Evolutionary conservation across 2,888 invertebrate species (phyloP).

Genomic region (Physocephala rufipes): DNA sequence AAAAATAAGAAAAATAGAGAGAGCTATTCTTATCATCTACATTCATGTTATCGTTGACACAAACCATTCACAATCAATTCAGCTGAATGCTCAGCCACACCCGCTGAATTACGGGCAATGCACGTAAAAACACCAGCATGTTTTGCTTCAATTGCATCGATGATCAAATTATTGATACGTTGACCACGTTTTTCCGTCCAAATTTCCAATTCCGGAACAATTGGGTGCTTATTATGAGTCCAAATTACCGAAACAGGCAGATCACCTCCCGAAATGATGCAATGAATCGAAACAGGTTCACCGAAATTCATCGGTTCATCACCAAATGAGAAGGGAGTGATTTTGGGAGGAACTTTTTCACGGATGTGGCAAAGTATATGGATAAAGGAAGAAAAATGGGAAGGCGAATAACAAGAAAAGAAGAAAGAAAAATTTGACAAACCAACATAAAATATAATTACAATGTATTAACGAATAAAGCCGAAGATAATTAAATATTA

Average conservation of each 20-base stretch:
- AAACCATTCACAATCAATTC: slow-evolving; percentile 79
- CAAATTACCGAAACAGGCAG: slow-evolving; percentile 80
- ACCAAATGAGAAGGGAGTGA: slow-evolving; percentile 80
- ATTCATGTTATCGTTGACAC: slow-evolving; percentile 49
- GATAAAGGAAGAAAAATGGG: slow-evolving; percentile 16
- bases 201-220: slow-evolving; percentile 60
- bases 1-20: slow-evolving; percentile 1
- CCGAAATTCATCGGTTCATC: slow-evolving; percentile 77
- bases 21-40: background rate
- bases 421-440: slow-evolving; percentile 16
- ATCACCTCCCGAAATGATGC: slow-evolving; percentile 80
- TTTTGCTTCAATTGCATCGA: slow-evolving; percentile 74
- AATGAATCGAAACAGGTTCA: slow-evolving; percentile 70
- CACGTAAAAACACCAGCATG: slow-evolving; percentile 82
- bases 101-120: slow-evolving; percentile 78
- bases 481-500: background rate
- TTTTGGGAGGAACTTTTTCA: slow-evolving; percentile 64
- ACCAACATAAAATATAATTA: slow-evolving; percentile 35
- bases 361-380: slow-evolving; percentile 14
- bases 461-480: slow-evolving; percentile 2
- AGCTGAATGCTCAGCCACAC: slow-evolving; percentile 74
- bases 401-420: slow-evolving; percentile 33
- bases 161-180: slow-evolving; percentile 70
- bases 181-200: slow-evolving; percentile 65
- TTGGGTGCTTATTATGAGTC: slow-evolving; percentile 71